Conservation (phyloP, 2,888 invertebrate genomes). For the Pyrochroa serraticornis region DNA sequence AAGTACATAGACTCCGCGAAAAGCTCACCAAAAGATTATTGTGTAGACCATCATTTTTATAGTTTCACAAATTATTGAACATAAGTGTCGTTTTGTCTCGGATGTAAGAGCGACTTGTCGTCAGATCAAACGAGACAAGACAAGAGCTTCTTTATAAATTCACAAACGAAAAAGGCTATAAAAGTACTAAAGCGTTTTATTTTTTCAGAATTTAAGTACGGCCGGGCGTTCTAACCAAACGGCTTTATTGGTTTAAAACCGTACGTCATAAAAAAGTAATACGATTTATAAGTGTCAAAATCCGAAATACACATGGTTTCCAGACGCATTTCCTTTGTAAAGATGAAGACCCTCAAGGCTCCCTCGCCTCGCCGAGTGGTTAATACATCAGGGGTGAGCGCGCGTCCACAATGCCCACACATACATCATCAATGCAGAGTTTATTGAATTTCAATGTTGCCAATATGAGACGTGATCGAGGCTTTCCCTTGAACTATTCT, state of each 20-base stretch:
- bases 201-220: slow-evolving; percentile 23
- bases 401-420: slow-evolving; percentile 40
- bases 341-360: slow-evolving; percentile 45
- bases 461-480: slow-evolving; percentile 33
- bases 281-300: slow-evolving; percentile 51
- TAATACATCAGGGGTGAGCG: slow-evolving; percentile 43
- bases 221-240: slow-evolving; percentile 18
- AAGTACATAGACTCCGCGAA: too few relatives aligned
- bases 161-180: slow-evolving; percentile 15
- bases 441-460: slow-evolving; percentile 50
- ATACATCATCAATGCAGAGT: slow-evolving; percentile 45
- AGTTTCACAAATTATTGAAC: too few relatives aligned
- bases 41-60: too few relatives aligned
- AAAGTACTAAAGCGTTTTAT: slow-evolving; percentile 31
- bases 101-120: too few relatives aligned
- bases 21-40: too few relatives aligned
- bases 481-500: too few relatives aligned
- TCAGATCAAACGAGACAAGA: neutral
- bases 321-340: slow-evolving; percentile 44
- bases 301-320: slow-evolving; percentile 46
- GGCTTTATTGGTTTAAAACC: slow-evolving; percentile 33
- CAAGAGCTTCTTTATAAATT: slow-evolving; percentile 8
- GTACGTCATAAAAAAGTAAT: slow-evolving; percentile 42
- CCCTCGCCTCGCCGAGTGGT: slow-evolving; percentile 34
- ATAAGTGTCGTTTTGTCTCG: too few relatives aligned